phyloP scores from a whole-genome alignment of 2,888 invertebrate species.

The Trachelus stipa region DNA sequence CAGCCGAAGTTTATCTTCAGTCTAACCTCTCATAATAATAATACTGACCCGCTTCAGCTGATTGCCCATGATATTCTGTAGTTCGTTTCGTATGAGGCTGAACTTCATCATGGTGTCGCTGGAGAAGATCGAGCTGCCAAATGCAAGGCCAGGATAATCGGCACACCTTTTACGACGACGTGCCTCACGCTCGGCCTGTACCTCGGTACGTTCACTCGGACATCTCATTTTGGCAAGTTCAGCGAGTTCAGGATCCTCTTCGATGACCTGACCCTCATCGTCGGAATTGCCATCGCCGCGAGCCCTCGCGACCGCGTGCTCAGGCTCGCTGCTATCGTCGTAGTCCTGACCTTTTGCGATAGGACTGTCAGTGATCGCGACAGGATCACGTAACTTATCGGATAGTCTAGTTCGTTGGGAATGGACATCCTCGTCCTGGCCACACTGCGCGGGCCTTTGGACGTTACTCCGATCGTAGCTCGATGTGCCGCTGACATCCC shows the following conservation, averaged over 20 bases:
- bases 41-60: conserved; percentile 94
- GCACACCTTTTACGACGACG: conserved; percentile 83
- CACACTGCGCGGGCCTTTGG: conserved; percentile 64
- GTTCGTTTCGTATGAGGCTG: conserved; percentile 94
- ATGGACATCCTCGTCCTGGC: conserved; percentile 41
- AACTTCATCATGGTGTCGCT: conserved; percentile 99
- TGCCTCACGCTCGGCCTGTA: conserved; percentile 86
- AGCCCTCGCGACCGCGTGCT: conserved; percentile 67
- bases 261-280: conserved; percentile 65
- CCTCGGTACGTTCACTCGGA: conserved; percentile 89
- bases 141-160: conserved; percentile 92
- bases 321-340: conserved; percentile 44
- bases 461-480: conserved; percentile 33
- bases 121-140: conserved; percentile 92
- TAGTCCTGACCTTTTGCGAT: background rate
- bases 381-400: background rate
- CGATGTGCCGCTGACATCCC: background rate
- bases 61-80: conserved; percentile 97
- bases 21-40: background rate
- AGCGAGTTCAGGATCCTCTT: conserved; percentile 82
- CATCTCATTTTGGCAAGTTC: conserved; percentile 88
- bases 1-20: background rate
- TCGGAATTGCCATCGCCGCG: conserved; percentile 62
- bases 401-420: background rate
- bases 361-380: background rate